Conservation (phyloP, 2,888 invertebrate species). For the Drosophila subsilvestris region DNA sequence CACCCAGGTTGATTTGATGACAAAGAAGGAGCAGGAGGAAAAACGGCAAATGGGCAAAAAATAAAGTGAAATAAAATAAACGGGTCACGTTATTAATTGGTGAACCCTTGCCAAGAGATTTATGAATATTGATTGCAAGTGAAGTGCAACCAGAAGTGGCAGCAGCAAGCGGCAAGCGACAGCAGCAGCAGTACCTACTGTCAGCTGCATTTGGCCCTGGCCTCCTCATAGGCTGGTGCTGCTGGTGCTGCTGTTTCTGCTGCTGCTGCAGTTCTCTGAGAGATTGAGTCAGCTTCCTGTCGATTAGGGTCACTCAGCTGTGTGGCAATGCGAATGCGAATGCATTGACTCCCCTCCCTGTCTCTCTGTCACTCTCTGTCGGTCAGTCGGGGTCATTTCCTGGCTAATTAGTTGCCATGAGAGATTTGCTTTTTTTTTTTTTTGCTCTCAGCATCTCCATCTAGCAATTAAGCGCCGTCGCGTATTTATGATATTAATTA, state of each 20-base stretch:
- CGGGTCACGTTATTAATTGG: slow-evolving; percentile 80
- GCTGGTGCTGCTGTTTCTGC: background rate
- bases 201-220: slow-evolving; percentile 53
- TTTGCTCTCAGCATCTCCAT: slow-evolving; percentile 41
- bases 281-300: slow-evolving; percentile 80
- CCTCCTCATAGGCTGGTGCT: slow-evolving; percentile 1
- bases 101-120: slow-evolving; percentile 75
- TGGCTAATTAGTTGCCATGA: slow-evolving; percentile 81
- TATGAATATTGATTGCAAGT: slow-evolving; percentile 78
- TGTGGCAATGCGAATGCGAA: slow-evolving; percentile 34
- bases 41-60: slow-evolving; percentile 20
- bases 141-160: slow-evolving; percentile 62
- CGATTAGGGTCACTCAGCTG: slow-evolving; percentile 78
- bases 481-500: slow-evolving; percentile 79
- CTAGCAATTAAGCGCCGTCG: slow-evolving; percentile 74
- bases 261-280: slow-evolving; percentile 31
- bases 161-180: slow-evolving; percentile 23
- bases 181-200: slow-evolving; percentile 13
- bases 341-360: slow-evolving; percentile 13
- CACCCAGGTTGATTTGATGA: slow-evolving; percentile 74
- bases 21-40: slow-evolving; percentile 27
- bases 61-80: slow-evolving; percentile 53
- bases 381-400: slow-evolving; percentile 82
- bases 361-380: slow-evolving; percentile 29
- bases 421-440: slow-evolving; percentile 45